Evolutionary conservation across 2,113 vertebrate genomes (phyloP).

Genomic region (Vicugna pacos): DNA sequence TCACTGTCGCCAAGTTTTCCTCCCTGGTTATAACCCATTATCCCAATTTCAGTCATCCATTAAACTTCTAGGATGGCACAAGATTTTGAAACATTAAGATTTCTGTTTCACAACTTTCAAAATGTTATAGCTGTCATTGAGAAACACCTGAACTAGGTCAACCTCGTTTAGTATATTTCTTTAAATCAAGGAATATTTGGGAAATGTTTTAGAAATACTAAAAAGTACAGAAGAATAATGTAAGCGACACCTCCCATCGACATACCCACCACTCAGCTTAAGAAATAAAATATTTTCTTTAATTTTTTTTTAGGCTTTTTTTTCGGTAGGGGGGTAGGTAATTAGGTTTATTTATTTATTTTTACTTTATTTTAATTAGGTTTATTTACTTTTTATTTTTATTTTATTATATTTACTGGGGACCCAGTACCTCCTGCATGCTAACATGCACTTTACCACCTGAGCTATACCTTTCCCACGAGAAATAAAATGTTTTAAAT

Average conservation of each 20-base stretch:
- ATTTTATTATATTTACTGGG: too few relatives aligned
- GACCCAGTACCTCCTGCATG: too few relatives aligned
- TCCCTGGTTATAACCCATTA: not conserved
- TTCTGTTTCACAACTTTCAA: conserved; percentile 8
- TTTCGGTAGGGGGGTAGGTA: too few relatives aligned
- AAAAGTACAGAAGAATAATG: not conserved
- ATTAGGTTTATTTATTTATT: too few relatives aligned
- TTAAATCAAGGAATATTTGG: not conserved
- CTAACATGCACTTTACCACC: too few relatives aligned
- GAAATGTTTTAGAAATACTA: conserved; percentile 11
- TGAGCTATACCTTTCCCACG: not conserved
- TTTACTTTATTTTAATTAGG: too few relatives aligned
- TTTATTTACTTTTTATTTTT: too few relatives aligned
- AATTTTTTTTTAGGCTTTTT: too few relatives aligned
- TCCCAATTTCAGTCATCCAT: not conserved
- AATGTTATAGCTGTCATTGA: not conserved
- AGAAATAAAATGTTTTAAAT: not conserved
- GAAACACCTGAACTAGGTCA: not conserved
- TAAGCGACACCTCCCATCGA: not conserved
- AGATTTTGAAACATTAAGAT: conserved; percentile 17
- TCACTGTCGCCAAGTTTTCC: not conserved
- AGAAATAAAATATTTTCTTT: not conserved
- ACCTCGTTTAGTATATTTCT: not conserved
- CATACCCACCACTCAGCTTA: not conserved
- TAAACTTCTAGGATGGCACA: not conserved